Base-by-base conservation (phyloP, 2,888 invertebrate genomes). In the Sinelater perroti region DNA sequence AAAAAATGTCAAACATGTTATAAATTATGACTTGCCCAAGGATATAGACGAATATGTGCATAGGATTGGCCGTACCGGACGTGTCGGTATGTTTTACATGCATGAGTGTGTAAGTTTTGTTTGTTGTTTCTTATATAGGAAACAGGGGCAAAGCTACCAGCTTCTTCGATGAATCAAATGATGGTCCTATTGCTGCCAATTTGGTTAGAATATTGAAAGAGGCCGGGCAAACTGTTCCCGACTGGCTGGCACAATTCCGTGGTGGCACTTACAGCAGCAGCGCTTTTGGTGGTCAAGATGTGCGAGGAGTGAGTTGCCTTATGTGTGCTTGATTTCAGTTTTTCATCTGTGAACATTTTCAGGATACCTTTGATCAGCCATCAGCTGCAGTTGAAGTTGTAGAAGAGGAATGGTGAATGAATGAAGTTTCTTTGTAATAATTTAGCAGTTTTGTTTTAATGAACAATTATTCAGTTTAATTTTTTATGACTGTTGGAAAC, bases 1-100 rank as follows among this genome's bases (percentile, higher is more conserved):
- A 20, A 87, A 89, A 64, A 89, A 90, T 51, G 90, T 95, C 0
- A 85, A 87, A 2, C 93, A 95, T 67, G 96, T 97, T 0, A 87
- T 97, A 10, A 97, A 97, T 76, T 96, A 87, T 71, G 97, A 97
- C 75, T 82, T 97, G 70, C 97, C 97, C 0, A 87, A 88, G 56
- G 86, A 86, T 61, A 91, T 96, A 62, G 96, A 96, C 65, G 96
- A 96, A 68, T 97, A 97, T 69, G 95, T 97, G 1, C 97, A 97
- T 77, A 83, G 97, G 54, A 95, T 97, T 66, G 97, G 97, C 0
- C 84, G 97, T 63, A 97, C 97, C 3, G 97, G 97, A 0, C 86
- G 97, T 62, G 93, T 97, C 0, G 97, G 97, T 75, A 62, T 67
- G 70, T 68, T 56, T 10, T 21, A 20, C n/a, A 26, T 17, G 13